phyloP scores from a whole-genome alignment of 2,888 invertebrate genomes.

The Apodemia zela region DNA sequence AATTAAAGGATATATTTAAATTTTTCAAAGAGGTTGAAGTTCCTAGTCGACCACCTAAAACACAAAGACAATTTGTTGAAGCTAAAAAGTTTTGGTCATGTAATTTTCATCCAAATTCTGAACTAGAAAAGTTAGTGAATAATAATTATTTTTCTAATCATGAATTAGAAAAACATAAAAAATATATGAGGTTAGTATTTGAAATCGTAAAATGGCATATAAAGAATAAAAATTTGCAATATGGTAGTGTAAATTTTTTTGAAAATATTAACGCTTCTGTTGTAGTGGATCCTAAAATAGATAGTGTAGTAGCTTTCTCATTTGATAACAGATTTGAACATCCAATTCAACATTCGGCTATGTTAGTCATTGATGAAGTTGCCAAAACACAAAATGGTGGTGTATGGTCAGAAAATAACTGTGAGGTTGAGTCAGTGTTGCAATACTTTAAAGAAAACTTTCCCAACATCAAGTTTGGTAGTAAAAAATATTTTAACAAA shows the following conservation, averaged over 20 bases:
- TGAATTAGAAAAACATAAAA: slow-evolving; percentile 77
- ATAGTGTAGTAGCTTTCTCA: slow-evolving; percentile 84
- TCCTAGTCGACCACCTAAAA: slow-evolving; percentile 81
- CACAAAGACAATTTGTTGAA: slow-evolving; percentile 83
- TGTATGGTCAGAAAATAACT: slow-evolving; percentile 71
- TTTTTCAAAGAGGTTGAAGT: slow-evolving; percentile 79
- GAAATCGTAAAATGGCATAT: slow-evolving; percentile 67
- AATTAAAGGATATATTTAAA: slow-evolving; percentile 68
- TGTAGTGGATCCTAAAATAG: slow-evolving; percentile 86
- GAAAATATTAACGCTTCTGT: slow-evolving; percentile 61
- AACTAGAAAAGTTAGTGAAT: slow-evolving; percentile 83
- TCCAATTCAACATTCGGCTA: slow-evolving; percentile 90
- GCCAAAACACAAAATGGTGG: slow-evolving; percentile 91
- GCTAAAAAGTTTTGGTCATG: slow-evolving; percentile 87
- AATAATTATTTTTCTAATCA: slow-evolving; percentile 79
- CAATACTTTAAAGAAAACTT: slow-evolving; percentile 52
- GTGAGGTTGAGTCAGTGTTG: slow-evolving; percentile 46
- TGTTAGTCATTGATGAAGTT: slow-evolving; percentile 92
- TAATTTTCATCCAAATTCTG: slow-evolving; percentile 90
- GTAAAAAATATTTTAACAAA: slow-evolving; percentile 55
- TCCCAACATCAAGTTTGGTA: slow-evolving; percentile 66
- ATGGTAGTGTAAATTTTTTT: slow-evolving; percentile 33
- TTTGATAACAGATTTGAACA: slow-evolving; percentile 80
- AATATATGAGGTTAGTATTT: slow-evolving; percentile 81
- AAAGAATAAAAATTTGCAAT: slow-evolving; percentile 23